Percentiles rank a stretch among this genome's conserved stretches.
Conservation (phyloP, 92 coral and sea anemone genomes). For the Bergia sp. region DNA sequence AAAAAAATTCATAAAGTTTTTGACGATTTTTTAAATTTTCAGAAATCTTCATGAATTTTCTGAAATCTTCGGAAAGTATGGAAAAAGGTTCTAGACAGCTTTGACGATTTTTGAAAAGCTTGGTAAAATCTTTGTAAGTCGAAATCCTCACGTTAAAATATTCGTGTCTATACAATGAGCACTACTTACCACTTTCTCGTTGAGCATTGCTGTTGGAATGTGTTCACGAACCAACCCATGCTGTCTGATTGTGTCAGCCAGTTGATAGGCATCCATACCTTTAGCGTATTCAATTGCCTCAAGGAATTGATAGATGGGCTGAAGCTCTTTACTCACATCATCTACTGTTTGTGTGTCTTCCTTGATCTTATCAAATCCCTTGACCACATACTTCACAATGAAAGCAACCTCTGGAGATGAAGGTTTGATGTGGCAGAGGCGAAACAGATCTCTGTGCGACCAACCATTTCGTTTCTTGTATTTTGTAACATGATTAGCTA, state of each 20-base stretch:
- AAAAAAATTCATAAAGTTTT: too few species aligned
- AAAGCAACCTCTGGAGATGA: conserved; percentile 42
- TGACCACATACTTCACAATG: conserved; percentile 66
- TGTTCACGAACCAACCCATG: conserved; percentile 88
- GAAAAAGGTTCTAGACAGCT: too few species aligned
- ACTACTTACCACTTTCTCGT: conserved; percentile 61
- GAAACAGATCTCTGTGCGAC: conserved; percentile 88
- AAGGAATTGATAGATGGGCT: conserved; percentile 63
- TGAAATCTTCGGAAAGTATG: too few species aligned
- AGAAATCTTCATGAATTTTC: too few species aligned
- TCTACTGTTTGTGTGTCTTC: conserved; percentile 39
- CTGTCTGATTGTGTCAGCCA: conserved; percentile 64
- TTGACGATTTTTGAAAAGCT: too few species aligned
- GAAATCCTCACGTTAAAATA: too few species aligned
- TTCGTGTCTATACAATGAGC: neutral
- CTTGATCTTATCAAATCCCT: conserved; percentile 46
- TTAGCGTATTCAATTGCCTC: conserved; percentile 74
- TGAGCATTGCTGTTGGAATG: conserved; percentile 80
- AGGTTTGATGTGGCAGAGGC: conserved; percentile 92
- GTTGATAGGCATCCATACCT: conserved; percentile 58
- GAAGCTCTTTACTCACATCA: conserved; percentile 58
- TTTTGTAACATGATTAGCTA: conserved; percentile 84
- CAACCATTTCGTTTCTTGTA: conserved; percentile 94
- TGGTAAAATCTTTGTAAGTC: neutral
- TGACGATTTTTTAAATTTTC: too few species aligned